Conservation (phyloP, 92 coral and sea anemone genomes). For the Umimayanthus chanpuru region DNA sequence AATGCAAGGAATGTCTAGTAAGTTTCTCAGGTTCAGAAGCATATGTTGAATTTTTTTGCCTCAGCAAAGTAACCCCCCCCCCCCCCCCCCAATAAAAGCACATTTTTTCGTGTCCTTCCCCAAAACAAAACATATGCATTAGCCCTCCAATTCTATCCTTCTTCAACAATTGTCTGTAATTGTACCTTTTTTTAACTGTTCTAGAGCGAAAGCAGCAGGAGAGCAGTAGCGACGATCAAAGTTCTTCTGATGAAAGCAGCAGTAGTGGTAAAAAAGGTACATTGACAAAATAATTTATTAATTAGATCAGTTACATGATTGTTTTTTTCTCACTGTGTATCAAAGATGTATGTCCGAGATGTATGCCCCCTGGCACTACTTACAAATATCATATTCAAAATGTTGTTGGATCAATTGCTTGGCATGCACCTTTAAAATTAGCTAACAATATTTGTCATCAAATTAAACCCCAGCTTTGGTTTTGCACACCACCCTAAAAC, state of each 20-base stretch:
- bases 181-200: slow-evolving; percentile 10
- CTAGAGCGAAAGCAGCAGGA: slow-evolving; percentile 11
- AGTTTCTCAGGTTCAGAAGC: slow-evolving; percentile 33
- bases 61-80: neutral
- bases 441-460: too few species aligned
- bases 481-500: too few species aligned
- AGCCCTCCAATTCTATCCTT: neutral
- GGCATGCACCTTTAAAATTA: too few species aligned
- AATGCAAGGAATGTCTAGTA: slow-evolving; percentile 67
- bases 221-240: neutral
- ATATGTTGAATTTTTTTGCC: slow-evolving; percentile 4
- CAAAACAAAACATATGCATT: neutral
- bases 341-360: slow-evolving; percentile 1
- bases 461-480: too few species aligned
- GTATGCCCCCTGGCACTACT: neutral
- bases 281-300: slow-evolving; percentile 7
- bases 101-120: neutral
- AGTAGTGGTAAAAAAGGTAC: slow-evolving; percentile 5
- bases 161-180: neutral
- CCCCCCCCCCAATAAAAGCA: neutral
- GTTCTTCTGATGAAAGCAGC: slow-evolving; percentile 13
- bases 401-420: too few species aligned
- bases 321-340: slow-evolving; percentile 6
- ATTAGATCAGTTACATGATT: neutral
- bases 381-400: neutral